A percentile compares a stretch with the other conserved stretches of the same genome.
Evolutionary conservation across 35 echinoderm and acorn worm species (phyloP).

Genomic region (Eucidaris tribuloides): DNA sequence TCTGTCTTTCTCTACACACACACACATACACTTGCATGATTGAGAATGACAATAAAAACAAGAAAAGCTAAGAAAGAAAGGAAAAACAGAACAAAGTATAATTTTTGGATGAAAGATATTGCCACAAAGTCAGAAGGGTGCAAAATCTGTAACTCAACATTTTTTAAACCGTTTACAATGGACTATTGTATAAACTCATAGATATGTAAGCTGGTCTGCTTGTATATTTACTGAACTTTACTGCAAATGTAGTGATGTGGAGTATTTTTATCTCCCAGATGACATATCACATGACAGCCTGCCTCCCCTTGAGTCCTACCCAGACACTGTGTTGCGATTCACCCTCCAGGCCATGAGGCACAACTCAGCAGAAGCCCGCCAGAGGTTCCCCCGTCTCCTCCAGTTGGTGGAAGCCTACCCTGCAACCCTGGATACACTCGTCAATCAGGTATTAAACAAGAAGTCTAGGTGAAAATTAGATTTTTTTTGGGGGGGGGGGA

Average conservation of each 20-base stretch:
- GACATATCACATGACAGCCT: slow-evolving; percentile 17
- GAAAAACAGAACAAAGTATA: too few species aligned
- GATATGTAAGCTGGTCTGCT: not conserved
- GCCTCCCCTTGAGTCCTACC: slow-evolving; percentile 37
- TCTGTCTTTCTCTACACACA: too few species aligned
- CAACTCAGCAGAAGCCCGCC: slow-evolving; percentile 73
- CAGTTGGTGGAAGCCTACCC: slow-evolving; percentile 81
- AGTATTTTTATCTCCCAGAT: slow-evolving; percentile 10
- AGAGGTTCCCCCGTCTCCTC: slow-evolving; percentile 82
- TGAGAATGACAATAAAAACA: too few species aligned
- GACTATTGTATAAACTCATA: too few species aligned
- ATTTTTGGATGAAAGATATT: too few species aligned
- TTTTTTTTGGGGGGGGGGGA: too few species aligned
- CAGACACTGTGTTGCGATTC: slow-evolving; percentile 42
- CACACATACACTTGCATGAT: too few species aligned
- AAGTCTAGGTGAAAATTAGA: too few species aligned
- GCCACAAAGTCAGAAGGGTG: too few species aligned
- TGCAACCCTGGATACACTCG: slow-evolving; percentile 58
- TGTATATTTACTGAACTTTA: not conserved
- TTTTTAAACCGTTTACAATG: too few species aligned
- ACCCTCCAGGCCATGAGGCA: slow-evolving; percentile 72
- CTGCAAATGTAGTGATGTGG: not conserved
- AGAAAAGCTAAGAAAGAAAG: too few species aligned
- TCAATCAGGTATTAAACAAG: slow-evolving; percentile 50
- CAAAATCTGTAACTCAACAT: too few species aligned